Conservation (phyloP, 2,888 invertebrate genomes). For the Sinohyriopsis cumingii region DNA sequence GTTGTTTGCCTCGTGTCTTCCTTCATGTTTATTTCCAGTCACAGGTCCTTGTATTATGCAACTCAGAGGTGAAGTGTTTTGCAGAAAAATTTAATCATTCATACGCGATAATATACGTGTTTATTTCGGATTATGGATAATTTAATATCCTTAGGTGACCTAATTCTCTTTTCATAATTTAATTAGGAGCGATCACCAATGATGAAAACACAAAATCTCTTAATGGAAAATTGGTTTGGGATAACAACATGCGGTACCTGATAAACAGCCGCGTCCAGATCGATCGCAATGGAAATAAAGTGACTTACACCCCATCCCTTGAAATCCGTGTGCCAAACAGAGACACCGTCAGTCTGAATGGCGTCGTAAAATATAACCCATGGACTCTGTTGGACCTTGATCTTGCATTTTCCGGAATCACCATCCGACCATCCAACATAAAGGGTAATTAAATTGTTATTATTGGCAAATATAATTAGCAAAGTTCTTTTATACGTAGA, state of each 20-base stretch:
- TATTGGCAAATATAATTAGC: no score
- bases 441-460: slow-evolving; percentile 8
- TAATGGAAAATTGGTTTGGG: slow-evolving; percentile 34
- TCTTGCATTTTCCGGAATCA: slow-evolving; percentile 41
- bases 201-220: slow-evolving; percentile 21
- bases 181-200: slow-evolving; percentile 28
- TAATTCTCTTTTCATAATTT: no score
- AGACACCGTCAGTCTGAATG: slow-evolving; percentile 24
- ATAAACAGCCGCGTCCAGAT: slow-evolving; percentile 26
- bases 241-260: slow-evolving; percentile 26
- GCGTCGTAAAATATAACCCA: slow-evolving; percentile 36
- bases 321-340: slow-evolving; percentile 22
- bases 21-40: no score
- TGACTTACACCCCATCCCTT: slow-evolving; percentile 31
- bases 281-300: slow-evolving; percentile 31
- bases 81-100: no score
- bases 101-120: no score
- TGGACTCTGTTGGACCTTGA: slow-evolving; percentile 39
- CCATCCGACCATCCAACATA: slow-evolving; percentile 34
- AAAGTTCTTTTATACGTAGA: no score
- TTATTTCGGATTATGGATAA: no score
- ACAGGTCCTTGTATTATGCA: no score
- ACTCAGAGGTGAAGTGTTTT: no score
- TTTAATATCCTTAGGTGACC: no score
- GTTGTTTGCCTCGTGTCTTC: neutral